Conservation (phyloP, 2,888 invertebrate genomes). For the Phyllotreta cruciferae region DNA sequence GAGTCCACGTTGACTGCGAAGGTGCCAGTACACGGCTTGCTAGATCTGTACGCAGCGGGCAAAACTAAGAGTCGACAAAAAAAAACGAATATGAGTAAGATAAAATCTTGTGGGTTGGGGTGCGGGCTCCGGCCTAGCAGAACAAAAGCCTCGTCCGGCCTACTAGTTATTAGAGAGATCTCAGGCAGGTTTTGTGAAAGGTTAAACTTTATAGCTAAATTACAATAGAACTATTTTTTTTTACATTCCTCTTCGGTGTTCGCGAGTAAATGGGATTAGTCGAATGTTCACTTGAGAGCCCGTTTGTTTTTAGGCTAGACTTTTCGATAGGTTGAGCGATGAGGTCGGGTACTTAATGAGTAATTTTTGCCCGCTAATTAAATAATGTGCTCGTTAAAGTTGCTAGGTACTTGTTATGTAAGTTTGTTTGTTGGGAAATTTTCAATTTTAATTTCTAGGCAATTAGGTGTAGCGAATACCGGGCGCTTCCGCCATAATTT, state of each 20-base stretch:
- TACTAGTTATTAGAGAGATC: conserved; percentile 58
- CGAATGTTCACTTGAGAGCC: conserved; percentile 40
- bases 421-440: too few species aligned
- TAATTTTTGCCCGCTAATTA: too few species aligned
- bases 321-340: conserved; percentile 4
- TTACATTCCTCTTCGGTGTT: conserved; percentile 41
- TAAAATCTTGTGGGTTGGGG: conserved; percentile 61
- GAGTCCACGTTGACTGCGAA: conserved; percentile 60
- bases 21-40: conserved; percentile 61
- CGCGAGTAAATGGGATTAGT: conserved; percentile 39
- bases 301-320: conserved; percentile 8
- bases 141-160: conserved; percentile 58
- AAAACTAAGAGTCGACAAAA: conserved; percentile 61
- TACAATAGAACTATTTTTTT: conserved; percentile 57
- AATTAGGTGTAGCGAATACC: too few species aligned
- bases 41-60: conserved; percentile 59
- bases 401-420: too few species aligned
- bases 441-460: too few species aligned
- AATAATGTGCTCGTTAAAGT: too few species aligned
- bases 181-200: conserved; percentile 56
- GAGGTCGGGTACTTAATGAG: too few species aligned
- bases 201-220: conserved; percentile 58
- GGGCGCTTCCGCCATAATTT: too few species aligned
- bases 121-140: conserved; percentile 56
- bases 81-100: conserved; percentile 59